Conservation (phyloP, 2,797 vertebrate genomes). For the Manis crassicaudata region DNA sequence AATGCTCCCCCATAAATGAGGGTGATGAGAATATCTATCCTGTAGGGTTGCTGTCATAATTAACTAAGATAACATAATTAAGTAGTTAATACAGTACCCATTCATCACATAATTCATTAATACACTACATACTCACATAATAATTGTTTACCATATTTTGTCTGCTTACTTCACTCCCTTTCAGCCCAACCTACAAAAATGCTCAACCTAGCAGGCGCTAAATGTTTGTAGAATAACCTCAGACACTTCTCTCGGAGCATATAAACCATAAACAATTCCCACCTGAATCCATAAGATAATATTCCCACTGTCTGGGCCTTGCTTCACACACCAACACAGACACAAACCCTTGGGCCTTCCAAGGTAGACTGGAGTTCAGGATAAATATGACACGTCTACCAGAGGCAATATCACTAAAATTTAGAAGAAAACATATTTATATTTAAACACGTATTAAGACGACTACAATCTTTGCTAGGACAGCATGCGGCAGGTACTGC, state of each 20-base stretch:
- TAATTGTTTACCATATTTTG: not conserved
- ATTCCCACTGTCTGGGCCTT: not conserved
- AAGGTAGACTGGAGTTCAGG: not conserved
- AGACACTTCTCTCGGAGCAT: not conserved
- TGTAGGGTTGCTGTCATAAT: not conserved
- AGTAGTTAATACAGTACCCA: not conserved
- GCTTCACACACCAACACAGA: not conserved
- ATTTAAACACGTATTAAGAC: not conserved
- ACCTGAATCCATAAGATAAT: not conserved
- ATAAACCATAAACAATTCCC: not conserved
- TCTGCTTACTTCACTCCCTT: not conserved
- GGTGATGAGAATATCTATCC: not conserved
- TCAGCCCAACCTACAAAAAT: not conserved
- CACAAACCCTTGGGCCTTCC: not conserved
- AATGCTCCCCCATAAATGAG: not conserved
- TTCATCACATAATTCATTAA: not conserved
- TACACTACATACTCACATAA: not conserved
- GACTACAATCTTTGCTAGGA: not conserved
- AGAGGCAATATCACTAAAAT: not conserved
- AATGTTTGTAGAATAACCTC: not conserved
- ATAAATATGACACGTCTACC: not conserved
- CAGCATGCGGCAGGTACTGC: not conserved
- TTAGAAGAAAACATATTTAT: not conserved
- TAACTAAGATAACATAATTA: not conserved
- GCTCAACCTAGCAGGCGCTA: not conserved